phyloP scores from a whole-genome alignment of 2,797 vertebrate species.

The Dicrostonyx torquatus region DNA sequence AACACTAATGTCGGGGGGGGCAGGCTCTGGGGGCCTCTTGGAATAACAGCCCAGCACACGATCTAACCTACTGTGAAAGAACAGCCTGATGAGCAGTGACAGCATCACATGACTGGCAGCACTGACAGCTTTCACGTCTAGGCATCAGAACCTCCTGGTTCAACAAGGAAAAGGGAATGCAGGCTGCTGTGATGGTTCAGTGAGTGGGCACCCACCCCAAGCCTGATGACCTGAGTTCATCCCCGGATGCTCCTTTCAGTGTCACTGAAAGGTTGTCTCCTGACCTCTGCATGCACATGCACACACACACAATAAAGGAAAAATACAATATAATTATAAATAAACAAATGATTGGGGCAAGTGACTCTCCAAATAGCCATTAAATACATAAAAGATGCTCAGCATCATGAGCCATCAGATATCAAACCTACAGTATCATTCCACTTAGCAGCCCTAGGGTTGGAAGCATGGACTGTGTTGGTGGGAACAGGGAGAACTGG shows the following conservation, averaged over 20 bases:
- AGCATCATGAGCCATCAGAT: neutral
- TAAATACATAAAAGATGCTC: neutral
- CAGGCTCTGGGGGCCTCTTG: neutral
- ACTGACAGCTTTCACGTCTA: neutral
- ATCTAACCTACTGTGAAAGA: neutral
- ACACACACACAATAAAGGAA: neutral
- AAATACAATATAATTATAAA: neutral
- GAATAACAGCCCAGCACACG: neutral
- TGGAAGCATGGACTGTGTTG: neutral
- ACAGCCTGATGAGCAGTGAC: neutral
- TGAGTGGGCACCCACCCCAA: neutral
- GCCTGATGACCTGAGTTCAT: neutral
- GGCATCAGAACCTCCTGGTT: neutral
- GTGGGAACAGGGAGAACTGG: neutral
- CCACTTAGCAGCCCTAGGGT: neutral
- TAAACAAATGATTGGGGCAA: neutral
- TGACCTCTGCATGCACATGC: neutral
- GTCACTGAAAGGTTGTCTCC: neutral
- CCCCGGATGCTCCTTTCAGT: too few relatives aligned
- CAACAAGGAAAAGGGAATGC: neutral
- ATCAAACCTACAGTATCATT: neutral
- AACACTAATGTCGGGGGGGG: accelerated
- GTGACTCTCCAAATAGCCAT: neutral
- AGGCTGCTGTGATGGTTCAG: neutral
- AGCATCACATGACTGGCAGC: neutral